These are phyloP conservation scores for Hemicrepidius hirtus DNA, from an alignment of 2,888 invertebrate genomes.

Conservation along the genomic window DNA sequence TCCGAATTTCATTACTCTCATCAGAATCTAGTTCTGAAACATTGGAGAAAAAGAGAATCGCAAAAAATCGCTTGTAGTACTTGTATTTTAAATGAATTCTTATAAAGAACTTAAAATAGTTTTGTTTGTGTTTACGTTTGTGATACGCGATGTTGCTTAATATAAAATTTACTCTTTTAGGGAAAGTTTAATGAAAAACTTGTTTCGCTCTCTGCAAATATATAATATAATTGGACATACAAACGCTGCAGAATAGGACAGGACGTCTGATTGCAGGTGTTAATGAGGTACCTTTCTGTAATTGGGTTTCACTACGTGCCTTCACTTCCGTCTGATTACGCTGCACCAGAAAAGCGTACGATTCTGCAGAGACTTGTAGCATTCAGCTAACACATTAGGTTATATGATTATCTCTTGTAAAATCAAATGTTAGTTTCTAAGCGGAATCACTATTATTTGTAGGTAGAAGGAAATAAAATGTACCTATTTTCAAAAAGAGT, in stretches of 20 bases:
- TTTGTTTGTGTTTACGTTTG: too few relatives aligned
- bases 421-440: too few relatives aligned
- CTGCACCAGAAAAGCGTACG: slow-evolving; percentile 3
- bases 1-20: slow-evolving; percentile 29
- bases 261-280: slow-evolving; percentile 34
- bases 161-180: not conserved
- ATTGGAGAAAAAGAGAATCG: not conserved
- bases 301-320: slow-evolving; percentile 36
- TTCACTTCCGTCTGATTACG: slow-evolving; percentile 33
- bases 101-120: not conserved
- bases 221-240: slow-evolving; percentile 3
- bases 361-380: not conserved
- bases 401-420: too few relatives aligned
- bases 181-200: not conserved
- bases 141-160: too few relatives aligned
- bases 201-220: slow-evolving; percentile 3
- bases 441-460: too few relatives aligned
- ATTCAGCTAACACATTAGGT: not conserved
- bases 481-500: too few relatives aligned
- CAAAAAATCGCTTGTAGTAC: slow-evolving; percentile 11
- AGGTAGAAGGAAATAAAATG: too few relatives aligned
- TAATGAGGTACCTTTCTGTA: slow-evolving; percentile 37
- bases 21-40: slow-evolving; percentile 27
- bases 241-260: not conserved
- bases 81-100: slow-evolving; percentile 5